Base-by-base conservation (phyloP, 2,113 vertebrate species). In the Fulmarus glacialis region DNA sequence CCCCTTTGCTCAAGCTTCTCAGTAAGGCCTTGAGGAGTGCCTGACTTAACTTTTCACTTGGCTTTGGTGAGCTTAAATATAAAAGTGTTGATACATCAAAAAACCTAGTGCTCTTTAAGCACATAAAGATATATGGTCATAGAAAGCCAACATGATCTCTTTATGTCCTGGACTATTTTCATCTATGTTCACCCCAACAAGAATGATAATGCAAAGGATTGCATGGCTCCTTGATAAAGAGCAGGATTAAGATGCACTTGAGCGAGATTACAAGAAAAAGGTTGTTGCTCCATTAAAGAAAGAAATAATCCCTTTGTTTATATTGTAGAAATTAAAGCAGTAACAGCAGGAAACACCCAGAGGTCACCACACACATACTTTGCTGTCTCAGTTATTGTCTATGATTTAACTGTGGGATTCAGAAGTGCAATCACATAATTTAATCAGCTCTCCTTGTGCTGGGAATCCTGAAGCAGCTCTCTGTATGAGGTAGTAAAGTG, bases 201-300 rank as follows among this genome's bases (percentile, higher is more conserved):
- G n/a, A 87, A 75, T 6, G 47, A 53, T 75, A 87, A 60, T 0
- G 3, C 8, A 6, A 40, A 93, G 47, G 30, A 56, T 71, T 59
- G 27, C 56, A 63, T 81, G 59, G 56, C 29, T 72, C 16, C 42
- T 60, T 1, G 26, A 19, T 20, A 56, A 86, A 71, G 52, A 92
- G 60, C 52, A 83, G 95, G 75, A 86, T 96, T 95, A 92, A 40
- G 53, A 45, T 70, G 86, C 62, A 79, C 70, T 97, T 93, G 91
- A 87, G 62, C 0, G 13, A 89, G 84, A 82, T 95, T 91, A 64
- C 60, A 63, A 59, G 77, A 58, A 64, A 73, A 83, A 55, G 0
- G 3, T 43, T 60, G 84, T 74, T 1, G 8, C 48, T 89, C 56
- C 53, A 52, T 89, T 94, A 94, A 81, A 36, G 67, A 52, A 74